Evolutionary conservation across 2,888 invertebrate genomes (phyloP).

Genomic region (Tineola bisselliella): DNA sequence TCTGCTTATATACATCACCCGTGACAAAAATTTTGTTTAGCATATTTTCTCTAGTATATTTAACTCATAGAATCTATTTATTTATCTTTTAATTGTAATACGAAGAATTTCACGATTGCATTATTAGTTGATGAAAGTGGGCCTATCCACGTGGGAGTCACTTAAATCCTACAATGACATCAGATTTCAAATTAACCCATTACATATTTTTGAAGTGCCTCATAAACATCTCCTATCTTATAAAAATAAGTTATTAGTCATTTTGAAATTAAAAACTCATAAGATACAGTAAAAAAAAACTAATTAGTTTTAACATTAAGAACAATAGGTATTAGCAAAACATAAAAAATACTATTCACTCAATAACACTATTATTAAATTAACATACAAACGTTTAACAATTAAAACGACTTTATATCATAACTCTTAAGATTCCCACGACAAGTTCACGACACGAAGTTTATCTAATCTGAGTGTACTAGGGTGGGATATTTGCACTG

Average conservation of each 20-base stretch:
- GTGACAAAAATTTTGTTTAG: too few relatives aligned
- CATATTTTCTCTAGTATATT: too few relatives aligned
- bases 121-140: not conserved
- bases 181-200: not conserved
- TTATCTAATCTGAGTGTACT: conserved; percentile 51
- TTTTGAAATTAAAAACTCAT: too few relatives aligned
- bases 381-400: conserved; percentile 6
- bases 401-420: not conserved
- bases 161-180: not conserved
- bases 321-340: not conserved
- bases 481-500: conserved; percentile 60
- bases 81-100: too few relatives aligned
- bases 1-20: too few relatives aligned
- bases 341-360: not conserved
- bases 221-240: too few relatives aligned
- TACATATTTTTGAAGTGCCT: not conserved
- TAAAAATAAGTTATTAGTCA: too few relatives aligned
- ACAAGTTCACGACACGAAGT: conserved; percentile 20
- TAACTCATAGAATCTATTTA: too few relatives aligned
- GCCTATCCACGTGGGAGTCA: not conserved
- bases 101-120: not conserved
- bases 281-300: not conserved
- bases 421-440: conserved; percentile 9
- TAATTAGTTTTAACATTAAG: not conserved
- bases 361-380: conserved; percentile 1